These are phyloP conservation scores for Xylocampa areola DNA, from an alignment of 2,888 invertebrate species.

Conservation along the genomic window DNA sequence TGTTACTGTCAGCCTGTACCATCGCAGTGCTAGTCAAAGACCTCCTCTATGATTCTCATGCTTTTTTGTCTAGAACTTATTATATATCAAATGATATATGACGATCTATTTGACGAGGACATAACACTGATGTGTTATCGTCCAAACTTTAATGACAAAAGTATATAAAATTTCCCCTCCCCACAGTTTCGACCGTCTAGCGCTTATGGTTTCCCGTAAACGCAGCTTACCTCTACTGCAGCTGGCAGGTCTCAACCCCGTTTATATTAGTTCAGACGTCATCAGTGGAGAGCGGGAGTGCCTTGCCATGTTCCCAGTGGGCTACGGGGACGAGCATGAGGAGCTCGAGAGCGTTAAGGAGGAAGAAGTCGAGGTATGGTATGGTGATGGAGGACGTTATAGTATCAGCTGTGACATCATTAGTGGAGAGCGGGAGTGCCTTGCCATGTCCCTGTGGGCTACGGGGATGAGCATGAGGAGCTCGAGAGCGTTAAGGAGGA, in stretches of 20 bases:
- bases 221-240: constrained; percentile 81
- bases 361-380: constrained; percentile 63
- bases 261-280: constrained; percentile 81
- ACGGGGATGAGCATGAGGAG: constrained; percentile 80
- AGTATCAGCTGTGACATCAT: constrained; percentile 78
- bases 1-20: too few relatives aligned
- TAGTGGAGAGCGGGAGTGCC: constrained; percentile 80
- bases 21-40: too few relatives aligned
- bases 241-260: constrained; percentile 79
- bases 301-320: constrained; percentile 81
- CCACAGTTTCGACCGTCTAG: constrained; percentile 79
- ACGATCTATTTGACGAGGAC: too few relatives aligned
- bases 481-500: constrained; percentile 73
- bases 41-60: too few relatives aligned
- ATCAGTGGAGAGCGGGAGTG: constrained; percentile 79
- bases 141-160: too few relatives aligned
- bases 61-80: too few relatives aligned
- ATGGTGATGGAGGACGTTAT: too few relatives aligned
- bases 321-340: constrained; percentile 80
- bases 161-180: too few relatives aligned
- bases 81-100: too few relatives aligned
- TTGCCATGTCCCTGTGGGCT: constrained; percentile 82
- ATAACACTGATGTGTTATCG: too few relatives aligned
- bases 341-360: constrained; percentile 75
- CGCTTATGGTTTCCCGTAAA: constrained; percentile 83